Conservation (phyloP, 2,797 vertebrate species). For the Gymnoscopelus microlampas region DNA sequence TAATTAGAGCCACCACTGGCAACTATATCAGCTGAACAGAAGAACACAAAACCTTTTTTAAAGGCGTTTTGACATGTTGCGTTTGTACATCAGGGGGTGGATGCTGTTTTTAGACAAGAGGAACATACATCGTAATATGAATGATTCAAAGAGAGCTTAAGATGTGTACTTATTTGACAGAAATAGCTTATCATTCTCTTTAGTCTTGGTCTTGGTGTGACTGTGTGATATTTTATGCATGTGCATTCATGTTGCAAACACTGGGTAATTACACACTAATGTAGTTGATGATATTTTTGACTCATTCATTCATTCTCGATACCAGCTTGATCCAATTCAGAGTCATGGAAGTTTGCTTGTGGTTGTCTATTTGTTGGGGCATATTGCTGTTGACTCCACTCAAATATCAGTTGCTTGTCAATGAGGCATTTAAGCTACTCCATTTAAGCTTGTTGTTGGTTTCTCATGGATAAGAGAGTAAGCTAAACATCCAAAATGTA, state of each 20-base stretch:
- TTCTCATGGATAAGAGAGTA: too few species aligned
- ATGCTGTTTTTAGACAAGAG: slow-evolving; percentile 8
- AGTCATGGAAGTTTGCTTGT: too few species aligned
- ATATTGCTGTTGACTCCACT: too few species aligned
- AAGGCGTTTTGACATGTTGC: slow-evolving; percentile 12
- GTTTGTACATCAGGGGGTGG: slow-evolving; percentile 10
- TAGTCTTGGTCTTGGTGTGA: background rate
- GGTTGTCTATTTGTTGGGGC: too few species aligned
- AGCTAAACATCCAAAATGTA: too few species aligned
- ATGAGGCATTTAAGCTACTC: too few species aligned
- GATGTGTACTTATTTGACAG: background rate
- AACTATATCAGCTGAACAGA: slow-evolving; percentile 25
- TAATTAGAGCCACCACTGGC: slow-evolving; percentile 35
- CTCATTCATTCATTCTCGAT: too few species aligned
- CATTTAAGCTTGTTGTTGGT: too few species aligned
- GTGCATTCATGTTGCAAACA: background rate
- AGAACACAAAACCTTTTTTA: slow-evolving; percentile 20
- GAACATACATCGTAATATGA: slow-evolving; percentile 10
- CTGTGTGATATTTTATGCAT: background rate
- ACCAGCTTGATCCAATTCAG: too few species aligned
- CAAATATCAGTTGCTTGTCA: too few species aligned
- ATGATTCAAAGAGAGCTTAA: slow-evolving; percentile 7
- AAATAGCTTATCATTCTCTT: slow-evolving; percentile 1
- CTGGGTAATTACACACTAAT: background rate
- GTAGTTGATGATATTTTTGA: background rate